Evolutionary conservation across 1,140 invertebrate genomes (phyloP), one percentile per base, ranked within the genome.

Genomic region (Drosophila malerkotliana): DNA sequence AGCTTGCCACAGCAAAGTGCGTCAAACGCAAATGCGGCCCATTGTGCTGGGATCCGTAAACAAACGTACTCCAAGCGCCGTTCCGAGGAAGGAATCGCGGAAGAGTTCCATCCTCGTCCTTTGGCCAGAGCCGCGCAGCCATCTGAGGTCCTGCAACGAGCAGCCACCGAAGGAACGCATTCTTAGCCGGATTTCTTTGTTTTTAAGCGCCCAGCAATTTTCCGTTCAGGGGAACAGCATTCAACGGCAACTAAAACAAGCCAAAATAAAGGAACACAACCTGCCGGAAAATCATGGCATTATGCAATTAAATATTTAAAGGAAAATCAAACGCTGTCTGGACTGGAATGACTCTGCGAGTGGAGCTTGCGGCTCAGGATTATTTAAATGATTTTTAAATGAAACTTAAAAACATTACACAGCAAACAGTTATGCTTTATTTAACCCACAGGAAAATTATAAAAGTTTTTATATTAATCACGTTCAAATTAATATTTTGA

Each of bases 291-390:
- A 77, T 78, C 75, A 80, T 24, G 64, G 69, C 66, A 87, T 85
- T 81, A 87, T 62, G 71, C 74, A 78, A 88, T 82, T 85, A 87
- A 85, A 85, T 87, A 85, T 88, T 85, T 85, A 87, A 87, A 78
- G 82, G 72, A 62, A 55, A 80, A 55, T 58, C 62, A 47, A 45
- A 56, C 56, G 74, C 55, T 41, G 59, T 34, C 61, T 66, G 45
- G 9, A 10, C 32, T 32, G 32, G 8, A 9, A 8, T 32, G 8
- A 32, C 32, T 32, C 8, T 32, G 12, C 12, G 26, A 41, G 34
- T 18, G 49, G 32, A 48, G 30, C 8, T 15, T 24, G 18, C 39
- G 12, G n/a, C 14, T 18, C n/a, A 8, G 34, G 34, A 37, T n/a
- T 12, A 12, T 3, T 37, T 37, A 6, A 28, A 28, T 5, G 1